Percentiles rank a stretch among this genome's conserved stretches.
These are phyloP conservation scores for Danio albolineatus DNA, from an alignment of 2,797 vertebrate species.

Conservation along the genomic window DNA sequence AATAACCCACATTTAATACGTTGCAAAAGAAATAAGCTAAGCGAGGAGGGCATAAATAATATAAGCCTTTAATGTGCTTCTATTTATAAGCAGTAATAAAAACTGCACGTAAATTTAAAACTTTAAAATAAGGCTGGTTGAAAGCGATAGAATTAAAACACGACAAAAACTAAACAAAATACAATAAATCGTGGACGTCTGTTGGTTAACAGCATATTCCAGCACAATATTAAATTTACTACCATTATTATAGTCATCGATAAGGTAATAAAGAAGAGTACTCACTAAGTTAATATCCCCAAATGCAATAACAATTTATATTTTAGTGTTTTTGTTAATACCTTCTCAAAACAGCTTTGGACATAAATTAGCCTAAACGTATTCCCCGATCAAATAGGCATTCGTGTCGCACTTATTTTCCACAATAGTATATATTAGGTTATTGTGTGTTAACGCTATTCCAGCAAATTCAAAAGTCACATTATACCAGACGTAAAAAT, in stretches of 20 bases:
- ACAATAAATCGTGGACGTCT: no score
- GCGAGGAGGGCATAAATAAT: background rate
- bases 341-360: background rate
- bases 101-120: background rate
- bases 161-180: no score
- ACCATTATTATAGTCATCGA: background rate
- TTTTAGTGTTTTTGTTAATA: background rate
- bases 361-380: background rate
- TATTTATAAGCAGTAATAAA: background rate
- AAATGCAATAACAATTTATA: background rate
- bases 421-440: background rate
- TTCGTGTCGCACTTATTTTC: background rate
- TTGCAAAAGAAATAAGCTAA: background rate
- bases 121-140: background rate
- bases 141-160: background rate
- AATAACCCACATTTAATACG: background rate
- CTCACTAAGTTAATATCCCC: background rate
- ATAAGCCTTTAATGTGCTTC: background rate
- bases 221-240: background rate
- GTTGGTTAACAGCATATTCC: no score
- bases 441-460: background rate
- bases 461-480: slow-evolving; percentile 14
- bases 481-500: background rate
- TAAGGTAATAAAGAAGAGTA: background rate
- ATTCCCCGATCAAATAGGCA: background rate